Percentiles rank a stretch among this genome's conserved stretches.
Evolutionary conservation across 2,888 invertebrate species (phyloP).

Genomic region (Thereva unica): DNA sequence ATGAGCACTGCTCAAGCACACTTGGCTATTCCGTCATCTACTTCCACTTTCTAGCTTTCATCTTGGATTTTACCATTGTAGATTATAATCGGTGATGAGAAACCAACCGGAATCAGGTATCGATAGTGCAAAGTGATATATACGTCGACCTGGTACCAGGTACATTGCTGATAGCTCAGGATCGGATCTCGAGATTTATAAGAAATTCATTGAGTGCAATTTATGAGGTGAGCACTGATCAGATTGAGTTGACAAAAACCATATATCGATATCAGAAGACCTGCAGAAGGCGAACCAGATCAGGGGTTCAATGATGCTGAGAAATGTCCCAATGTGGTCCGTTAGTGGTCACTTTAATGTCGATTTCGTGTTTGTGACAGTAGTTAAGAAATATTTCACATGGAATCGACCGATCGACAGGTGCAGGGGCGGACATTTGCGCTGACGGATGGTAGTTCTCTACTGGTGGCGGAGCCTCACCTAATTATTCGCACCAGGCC

Average conservation of each 20-base stretch:
- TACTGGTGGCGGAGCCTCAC: neutral
- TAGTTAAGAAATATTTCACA: slow-evolving; percentile 15
- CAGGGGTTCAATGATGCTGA: neutral
- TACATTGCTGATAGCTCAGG: no score
- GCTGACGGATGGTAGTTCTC: slow-evolving; percentile 7
- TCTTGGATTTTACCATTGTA: no score
- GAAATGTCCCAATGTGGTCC: slow-evolving; percentile 5
- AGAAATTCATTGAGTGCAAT: slow-evolving; percentile 23
- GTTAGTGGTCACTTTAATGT: slow-evolving; percentile 4
- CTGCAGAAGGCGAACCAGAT: neutral
- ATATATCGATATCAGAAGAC: neutral
- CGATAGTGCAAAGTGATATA: no score
- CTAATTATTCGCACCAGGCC: slow-evolving; percentile 2
- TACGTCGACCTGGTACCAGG: no score
- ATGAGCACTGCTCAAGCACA: no score
- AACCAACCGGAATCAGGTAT: no score
- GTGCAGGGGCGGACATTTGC: slow-evolving; percentile 9
- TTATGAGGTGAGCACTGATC: slow-evolving; percentile 6
- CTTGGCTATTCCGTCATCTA: no score
- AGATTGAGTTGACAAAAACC: slow-evolving; percentile 8
- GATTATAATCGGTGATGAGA: no score
- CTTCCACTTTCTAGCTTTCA: no score
- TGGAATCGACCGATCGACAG: slow-evolving; percentile 4
- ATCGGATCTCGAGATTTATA: no score
- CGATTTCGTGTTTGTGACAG: slow-evolving; percentile 23